Conservation (phyloP, 2,797 vertebrate genomes). For the Ataeniobius toweri region DNA sequence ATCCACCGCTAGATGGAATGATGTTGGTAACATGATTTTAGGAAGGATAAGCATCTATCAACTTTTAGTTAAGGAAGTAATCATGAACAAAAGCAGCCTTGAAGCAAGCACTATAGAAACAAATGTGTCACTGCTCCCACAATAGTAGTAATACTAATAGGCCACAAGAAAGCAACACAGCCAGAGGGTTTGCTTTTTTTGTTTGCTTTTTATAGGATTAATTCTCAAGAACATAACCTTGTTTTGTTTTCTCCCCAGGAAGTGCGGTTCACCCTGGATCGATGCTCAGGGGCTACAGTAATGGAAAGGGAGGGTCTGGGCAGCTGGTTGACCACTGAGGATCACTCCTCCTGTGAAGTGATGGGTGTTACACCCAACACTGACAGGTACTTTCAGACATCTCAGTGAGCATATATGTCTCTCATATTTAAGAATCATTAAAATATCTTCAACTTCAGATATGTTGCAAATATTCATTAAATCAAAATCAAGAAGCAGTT, state of each 20-base stretch:
- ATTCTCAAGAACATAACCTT: not conserved
- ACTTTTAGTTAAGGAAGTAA: no score
- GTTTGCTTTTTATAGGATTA: not conserved
- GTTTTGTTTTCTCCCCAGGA: constrained; percentile 69
- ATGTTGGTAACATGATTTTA: no score
- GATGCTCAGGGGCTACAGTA: constrained; percentile 79
- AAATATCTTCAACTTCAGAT: not conserved
- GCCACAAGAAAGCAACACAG: constrained; percentile 14
- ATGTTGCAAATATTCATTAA: not conserved
- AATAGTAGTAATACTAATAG: not conserved
- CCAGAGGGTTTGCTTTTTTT: not conserved
- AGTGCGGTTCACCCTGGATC: constrained; percentile 86
- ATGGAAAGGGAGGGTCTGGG: constrained; percentile 86
- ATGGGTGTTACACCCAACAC: constrained; percentile 78
- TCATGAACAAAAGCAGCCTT: constrained; percentile 2
- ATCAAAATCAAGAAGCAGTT: not conserved
- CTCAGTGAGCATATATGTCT: not conserved
- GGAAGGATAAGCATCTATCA: no score
- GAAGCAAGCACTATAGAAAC: constrained; percentile 22
- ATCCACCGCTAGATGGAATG: no score
- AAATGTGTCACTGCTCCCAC: constrained; percentile 15
- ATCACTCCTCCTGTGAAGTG: constrained; percentile 86
- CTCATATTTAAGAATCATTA: not conserved
- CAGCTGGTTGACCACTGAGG: constrained; percentile 84
- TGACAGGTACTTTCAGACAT: constrained; percentile 70